A percentile compares a stretch with the other conserved stretches of the same genome.
These are phyloP conservation scores for Sepiola atlantica DNA, from an alignment of 2,888 invertebrate genomes.

Conservation along the genomic window DNA sequence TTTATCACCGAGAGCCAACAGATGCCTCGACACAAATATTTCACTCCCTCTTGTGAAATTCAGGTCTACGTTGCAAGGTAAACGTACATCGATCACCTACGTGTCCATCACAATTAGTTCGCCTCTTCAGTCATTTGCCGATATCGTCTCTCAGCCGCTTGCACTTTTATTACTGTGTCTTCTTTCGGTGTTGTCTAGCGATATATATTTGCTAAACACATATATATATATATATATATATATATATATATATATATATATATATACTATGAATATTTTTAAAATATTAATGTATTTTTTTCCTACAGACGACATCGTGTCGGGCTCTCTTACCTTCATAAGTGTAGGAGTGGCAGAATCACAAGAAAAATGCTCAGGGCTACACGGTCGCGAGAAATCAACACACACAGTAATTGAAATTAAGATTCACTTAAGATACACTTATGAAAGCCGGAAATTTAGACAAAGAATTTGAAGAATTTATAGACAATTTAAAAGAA, in stretches of 20 bases:
- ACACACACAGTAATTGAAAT: too few species aligned
- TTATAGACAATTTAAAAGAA: too few species aligned
- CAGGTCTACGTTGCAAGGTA: not conserved
- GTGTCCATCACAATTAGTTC: not conserved
- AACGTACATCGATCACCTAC: not conserved
- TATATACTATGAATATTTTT: too few species aligned
- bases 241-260: slow-evolving; percentile 22
- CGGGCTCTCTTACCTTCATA: too few species aligned
- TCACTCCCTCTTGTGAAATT: not conserved
- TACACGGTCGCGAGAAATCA: too few species aligned
- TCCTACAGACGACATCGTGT: too few species aligned
- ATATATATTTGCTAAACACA: not conserved
- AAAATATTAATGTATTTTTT: too few species aligned
- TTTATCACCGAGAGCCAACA: not conserved
- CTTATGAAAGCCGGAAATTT: too few species aligned
- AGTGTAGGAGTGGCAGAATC: too few species aligned
- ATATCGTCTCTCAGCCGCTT: not conserved
- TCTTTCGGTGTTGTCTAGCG: not conserved
- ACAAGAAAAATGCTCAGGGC: too few species aligned
- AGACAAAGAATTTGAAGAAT: too few species aligned
- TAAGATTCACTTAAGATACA: too few species aligned
- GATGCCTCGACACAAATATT: not conserved
- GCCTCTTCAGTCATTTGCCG: not conserved
- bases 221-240: not conserved
- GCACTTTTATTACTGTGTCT: not conserved